Percentiles rank a stretch among this genome's conserved stretches.
These are phyloP conservation scores for Hyaena hyaena DNA, from an alignment of 2,113 vertebrate genomes.

Conservation along the genomic window DNA sequence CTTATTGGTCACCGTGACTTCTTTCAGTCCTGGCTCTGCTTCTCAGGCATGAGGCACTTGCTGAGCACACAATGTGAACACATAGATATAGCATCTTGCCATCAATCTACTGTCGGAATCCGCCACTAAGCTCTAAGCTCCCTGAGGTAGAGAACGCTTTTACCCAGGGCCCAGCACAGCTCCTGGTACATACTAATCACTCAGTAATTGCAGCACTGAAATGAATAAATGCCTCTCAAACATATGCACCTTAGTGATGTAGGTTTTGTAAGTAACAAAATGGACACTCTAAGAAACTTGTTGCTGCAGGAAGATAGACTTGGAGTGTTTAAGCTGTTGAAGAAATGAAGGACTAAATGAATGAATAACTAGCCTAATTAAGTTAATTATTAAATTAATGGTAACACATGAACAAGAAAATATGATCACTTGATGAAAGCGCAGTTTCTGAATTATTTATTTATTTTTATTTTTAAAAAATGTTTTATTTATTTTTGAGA, in stretches of 20 bases:
- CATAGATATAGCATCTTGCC: rapidly evolving
- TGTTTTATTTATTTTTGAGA: too few relatives aligned
- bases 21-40: too few relatives aligned
- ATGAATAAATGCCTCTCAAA: background rate
- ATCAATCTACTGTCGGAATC: background rate
- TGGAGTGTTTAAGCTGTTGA: background rate
- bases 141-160: background rate
- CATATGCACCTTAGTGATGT: background rate
- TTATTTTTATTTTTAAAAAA: background rate
- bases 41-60: rapidly evolving
- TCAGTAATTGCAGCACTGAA: background rate
- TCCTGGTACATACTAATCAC: background rate
- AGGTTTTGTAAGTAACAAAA: background rate
- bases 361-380: background rate
- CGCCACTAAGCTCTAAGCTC: too few relatives aligned
- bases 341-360: background rate
- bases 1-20: background rate
- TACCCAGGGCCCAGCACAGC: background rate
- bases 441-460: background rate
- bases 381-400: background rate
- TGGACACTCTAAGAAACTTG: background rate
- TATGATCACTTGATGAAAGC: background rate
- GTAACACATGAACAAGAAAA: background rate
- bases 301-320: background rate
- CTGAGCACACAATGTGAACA: background rate